phyloP scores from a whole-genome alignment of 2,888 invertebrate species.

The Agriopis marginaria region DNA sequence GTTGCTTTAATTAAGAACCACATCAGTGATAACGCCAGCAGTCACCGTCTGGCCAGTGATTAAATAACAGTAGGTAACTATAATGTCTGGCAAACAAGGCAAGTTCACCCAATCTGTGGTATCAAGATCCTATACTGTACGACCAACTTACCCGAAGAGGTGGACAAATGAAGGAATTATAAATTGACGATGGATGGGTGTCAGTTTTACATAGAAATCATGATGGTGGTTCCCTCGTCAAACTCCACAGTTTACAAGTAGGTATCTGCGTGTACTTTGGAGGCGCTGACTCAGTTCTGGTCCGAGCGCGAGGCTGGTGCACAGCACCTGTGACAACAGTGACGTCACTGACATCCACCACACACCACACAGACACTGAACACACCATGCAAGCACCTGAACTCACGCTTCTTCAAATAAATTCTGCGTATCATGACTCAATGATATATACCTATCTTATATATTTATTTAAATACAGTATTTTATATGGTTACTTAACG shows the following conservation, averaged over 20 bases:
- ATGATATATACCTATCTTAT: not conserved
- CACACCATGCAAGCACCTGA: not conserved
- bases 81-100: not conserved
- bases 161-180: not conserved
- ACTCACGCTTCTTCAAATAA: not conserved
- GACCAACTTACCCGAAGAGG: not conserved
- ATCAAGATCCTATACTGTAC: not conserved
- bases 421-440: not conserved
- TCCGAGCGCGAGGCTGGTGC: not conserved
- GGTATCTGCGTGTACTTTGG: not conserved
- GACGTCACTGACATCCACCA: not conserved
- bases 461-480: too few relatives aligned
- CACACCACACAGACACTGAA: not conserved
- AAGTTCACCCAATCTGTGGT: not conserved
- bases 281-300: not conserved
- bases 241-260: not conserved
- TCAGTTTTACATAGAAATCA: too few relatives aligned
- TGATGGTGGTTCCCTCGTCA: not conserved
- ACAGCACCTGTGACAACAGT: not conserved
- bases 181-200: too few relatives aligned
- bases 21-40: conserved; percentile 5
- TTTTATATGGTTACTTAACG: too few relatives aligned
- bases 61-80: not conserved
- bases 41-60: conserved; percentile 1
- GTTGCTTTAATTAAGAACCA: not conserved